Conservation (phyloP, 2,888 invertebrate species). For the Campoletis raptor region DNA sequence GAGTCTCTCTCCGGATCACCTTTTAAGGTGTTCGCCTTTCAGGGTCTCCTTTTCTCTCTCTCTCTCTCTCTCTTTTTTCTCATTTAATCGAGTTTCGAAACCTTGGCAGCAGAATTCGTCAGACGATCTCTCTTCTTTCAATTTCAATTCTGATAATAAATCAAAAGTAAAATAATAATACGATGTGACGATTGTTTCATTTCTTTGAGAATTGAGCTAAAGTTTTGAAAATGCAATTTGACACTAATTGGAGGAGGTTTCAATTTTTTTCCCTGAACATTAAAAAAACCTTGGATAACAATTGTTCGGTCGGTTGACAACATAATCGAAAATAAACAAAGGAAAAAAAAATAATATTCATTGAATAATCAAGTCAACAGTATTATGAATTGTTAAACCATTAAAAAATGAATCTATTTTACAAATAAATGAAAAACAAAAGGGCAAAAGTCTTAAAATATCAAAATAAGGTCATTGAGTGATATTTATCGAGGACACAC, state of each 20-base stretch:
- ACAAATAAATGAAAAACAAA: constrained; percentile 13
- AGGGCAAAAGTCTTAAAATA: constrained; percentile 50
- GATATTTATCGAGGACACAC: constrained; percentile 62
- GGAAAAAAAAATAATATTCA: no score
- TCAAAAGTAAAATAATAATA: neutral
- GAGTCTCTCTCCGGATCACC: constrained; percentile 55
- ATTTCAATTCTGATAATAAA: neutral
- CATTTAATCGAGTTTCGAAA: constrained; percentile 49
- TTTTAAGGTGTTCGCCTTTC: constrained; percentile 66
- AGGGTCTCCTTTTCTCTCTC: constrained; percentile 27
- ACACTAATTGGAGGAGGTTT: neutral
- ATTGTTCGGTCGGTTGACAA: no score
- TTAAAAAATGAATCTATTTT: neutral
- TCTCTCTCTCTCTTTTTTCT: constrained; percentile 24
- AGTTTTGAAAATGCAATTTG: neutral
- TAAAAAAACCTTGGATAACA: no score
- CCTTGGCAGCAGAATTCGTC: neutral
- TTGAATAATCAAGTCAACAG: no score
- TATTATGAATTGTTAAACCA: neutral
- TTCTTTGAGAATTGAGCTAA: neutral
- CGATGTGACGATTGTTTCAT: neutral
- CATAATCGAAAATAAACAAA: no score
- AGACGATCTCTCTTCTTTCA: neutral
- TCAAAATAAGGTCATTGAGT: constrained; percentile 63
- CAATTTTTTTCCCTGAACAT: no score